These are phyloP conservation scores for Sphyrna mokarran DNA, from an alignment of 2,113 vertebrate genomes.

Conservation along the genomic window DNA sequence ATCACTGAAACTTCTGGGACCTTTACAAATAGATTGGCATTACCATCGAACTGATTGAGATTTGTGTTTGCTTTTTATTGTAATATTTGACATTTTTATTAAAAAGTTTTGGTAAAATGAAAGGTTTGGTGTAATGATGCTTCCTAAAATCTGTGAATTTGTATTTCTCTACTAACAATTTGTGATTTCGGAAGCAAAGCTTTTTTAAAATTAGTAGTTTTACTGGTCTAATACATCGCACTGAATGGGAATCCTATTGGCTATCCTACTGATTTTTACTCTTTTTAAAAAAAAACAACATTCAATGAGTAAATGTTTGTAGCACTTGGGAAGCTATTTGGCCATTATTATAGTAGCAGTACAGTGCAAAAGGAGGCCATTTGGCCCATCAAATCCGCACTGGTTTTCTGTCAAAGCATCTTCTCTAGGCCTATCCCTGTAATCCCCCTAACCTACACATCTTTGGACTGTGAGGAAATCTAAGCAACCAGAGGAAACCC, in stretches of 20 bases:
- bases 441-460: too few species aligned
- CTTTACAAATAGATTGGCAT: not conserved
- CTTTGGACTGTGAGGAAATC: too few species aligned
- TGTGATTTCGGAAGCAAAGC: not conserved
- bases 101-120: slow-evolving; percentile 30
- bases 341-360: too few species aligned
- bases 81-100: slow-evolving; percentile 37
- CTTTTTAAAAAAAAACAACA: not conserved
- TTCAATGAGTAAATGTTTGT: not conserved
- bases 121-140: not conserved
- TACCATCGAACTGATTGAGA: not conserved
- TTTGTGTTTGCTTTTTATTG: slow-evolving; percentile 29
- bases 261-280: not conserved
- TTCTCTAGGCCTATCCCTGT: too few species aligned
- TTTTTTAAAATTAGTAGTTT: not conserved
- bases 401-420: too few species aligned
- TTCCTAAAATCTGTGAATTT: not conserved
- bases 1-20: not conserved
- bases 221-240: not conserved
- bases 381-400: too few species aligned
- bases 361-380: too few species aligned
- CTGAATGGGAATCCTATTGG: not conserved
- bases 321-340: not conserved
- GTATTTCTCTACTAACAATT: not conserved
- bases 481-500: too few species aligned